These are phyloP conservation scores for Temnothorax nylanderi DNA, from an alignment of 1,140 invertebrate genomes.

Conservation along the genomic window DNA sequence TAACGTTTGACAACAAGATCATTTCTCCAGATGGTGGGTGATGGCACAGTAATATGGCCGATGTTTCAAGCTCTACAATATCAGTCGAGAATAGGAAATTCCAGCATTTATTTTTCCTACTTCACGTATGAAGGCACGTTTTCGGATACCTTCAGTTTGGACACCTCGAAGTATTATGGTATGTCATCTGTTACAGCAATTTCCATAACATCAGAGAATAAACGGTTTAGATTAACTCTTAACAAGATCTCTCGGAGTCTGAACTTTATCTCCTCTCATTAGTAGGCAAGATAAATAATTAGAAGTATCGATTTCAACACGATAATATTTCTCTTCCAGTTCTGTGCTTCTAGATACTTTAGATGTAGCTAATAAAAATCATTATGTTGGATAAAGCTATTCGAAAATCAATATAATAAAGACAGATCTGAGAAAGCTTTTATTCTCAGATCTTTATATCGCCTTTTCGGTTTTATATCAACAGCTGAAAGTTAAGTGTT, in stretches of 20 bases:
- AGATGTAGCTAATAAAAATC: background rate
- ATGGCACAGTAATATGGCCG: slow-evolving; percentile 70
- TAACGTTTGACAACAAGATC: background rate
- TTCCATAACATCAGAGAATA: background rate
- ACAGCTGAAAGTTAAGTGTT: background rate
- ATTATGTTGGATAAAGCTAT: background rate
- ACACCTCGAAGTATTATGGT: slow-evolving; percentile 72
- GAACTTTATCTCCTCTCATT: background rate
- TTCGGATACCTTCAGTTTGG: slow-evolving; percentile 53
- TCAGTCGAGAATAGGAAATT: slow-evolving; percentile 71
- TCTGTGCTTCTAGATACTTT: background rate
- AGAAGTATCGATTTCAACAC: background rate
- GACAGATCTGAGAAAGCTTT: background rate
- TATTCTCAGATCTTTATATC: background rate
- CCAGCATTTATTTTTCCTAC: slow-evolving; percentile 75
- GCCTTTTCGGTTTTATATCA: background rate
- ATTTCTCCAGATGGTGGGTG: slow-evolving; percentile 70
- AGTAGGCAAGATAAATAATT: background rate
- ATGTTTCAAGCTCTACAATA: slow-evolving; percentile 61
- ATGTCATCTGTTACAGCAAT: background rate
- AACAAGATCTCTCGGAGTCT: background rate
- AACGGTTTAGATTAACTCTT: background rate
- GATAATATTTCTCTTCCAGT: background rate
- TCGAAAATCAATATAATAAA: background rate
- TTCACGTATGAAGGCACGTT: slow-evolving; percentile 80